Evolutionary conservation across 2,113 vertebrate genomes (phyloP).

Genomic region (Egretta garzetta): DNA sequence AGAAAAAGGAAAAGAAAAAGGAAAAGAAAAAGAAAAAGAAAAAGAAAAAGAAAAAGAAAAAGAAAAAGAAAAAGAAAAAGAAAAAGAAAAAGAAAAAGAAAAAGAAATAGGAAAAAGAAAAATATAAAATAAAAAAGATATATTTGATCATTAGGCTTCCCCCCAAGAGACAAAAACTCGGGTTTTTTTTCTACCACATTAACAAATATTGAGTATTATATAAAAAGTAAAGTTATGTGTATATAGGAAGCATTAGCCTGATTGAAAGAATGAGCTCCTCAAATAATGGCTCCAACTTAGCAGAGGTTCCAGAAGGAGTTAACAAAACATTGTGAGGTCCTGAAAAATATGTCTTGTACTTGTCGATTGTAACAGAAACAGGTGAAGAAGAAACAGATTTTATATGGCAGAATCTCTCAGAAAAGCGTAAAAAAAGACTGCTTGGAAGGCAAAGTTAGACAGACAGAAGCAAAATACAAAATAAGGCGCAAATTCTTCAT

Average conservation of each 20-base stretch:
- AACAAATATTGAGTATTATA: background rate
- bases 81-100: fast-evolving
- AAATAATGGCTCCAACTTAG: background rate
- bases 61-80: too few species aligned
- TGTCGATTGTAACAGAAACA: too few species aligned
- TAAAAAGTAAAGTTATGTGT: background rate
- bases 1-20: too few species aligned
- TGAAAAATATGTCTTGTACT: background rate
- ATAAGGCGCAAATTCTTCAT: background rate
- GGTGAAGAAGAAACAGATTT: background rate
- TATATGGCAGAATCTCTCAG: background rate
- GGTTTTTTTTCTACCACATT: background rate
- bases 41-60: too few species aligned
- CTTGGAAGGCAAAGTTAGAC: background rate
- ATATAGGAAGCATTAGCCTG: background rate
- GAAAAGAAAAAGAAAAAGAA: too few species aligned
- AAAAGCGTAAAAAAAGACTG: background rate
- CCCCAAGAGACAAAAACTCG: background rate
- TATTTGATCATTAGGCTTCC: background rate
- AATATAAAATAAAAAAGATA: too few species aligned
- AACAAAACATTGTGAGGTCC: background rate
- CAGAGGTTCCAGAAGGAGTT: background rate
- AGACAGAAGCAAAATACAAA: background rate
- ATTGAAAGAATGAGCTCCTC: background rate
- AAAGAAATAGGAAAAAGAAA: too few species aligned